Percentiles rank a stretch among this genome's conserved stretches.
phyloP scores from a whole-genome alignment of 2,113 vertebrate species.

The Colossoma macropomum region DNA sequence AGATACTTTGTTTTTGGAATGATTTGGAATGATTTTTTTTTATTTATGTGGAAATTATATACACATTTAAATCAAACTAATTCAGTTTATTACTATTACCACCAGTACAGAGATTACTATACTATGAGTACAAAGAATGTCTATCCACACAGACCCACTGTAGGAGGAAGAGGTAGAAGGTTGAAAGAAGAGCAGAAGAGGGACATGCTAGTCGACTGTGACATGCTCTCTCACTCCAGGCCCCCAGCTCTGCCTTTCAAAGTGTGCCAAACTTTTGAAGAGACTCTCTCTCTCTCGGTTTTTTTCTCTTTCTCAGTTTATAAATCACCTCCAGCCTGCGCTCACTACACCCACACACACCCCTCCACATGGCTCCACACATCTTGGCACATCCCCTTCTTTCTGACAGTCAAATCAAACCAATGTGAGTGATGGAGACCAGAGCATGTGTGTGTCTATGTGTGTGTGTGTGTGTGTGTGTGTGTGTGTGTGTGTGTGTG shows the following conservation, averaged over 20 bases:
- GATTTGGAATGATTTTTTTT: no score
- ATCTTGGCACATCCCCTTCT: slow-evolving; percentile 84
- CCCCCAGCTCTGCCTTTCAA: slow-evolving; percentile 77
- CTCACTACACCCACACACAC: slow-evolving; percentile 42
- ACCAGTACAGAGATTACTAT: no score
- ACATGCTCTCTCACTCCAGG: slow-evolving; percentile 67
- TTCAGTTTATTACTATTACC: no score
- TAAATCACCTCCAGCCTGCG: slow-evolving; percentile 74
- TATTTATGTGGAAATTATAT: no score
- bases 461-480: slow-evolving; percentile 26
- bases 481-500: slow-evolving; percentile 50
- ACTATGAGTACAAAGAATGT: no score
- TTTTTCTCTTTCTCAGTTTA: slow-evolving; percentile 81
- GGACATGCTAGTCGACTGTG: slow-evolving; percentile 45
- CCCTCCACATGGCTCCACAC: slow-evolving; percentile 73
- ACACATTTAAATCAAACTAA: no score
- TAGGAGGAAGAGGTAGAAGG: slow-evolving; percentile 13
- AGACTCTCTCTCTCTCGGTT: slow-evolving; percentile 62
- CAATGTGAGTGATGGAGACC: slow-evolving; percentile 85
- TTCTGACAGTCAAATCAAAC: slow-evolving; percentile 87
- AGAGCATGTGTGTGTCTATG: slow-evolving; percentile 57
- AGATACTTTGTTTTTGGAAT: no score
- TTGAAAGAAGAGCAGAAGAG: neutral
- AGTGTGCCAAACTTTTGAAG: slow-evolving; percentile 81
- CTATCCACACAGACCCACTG: no score